Evolutionary conservation across 30 jellyfish, hydroid and myxozoan genomes (phyloP).

Genomic region (Aurelia coerulea): DNA sequence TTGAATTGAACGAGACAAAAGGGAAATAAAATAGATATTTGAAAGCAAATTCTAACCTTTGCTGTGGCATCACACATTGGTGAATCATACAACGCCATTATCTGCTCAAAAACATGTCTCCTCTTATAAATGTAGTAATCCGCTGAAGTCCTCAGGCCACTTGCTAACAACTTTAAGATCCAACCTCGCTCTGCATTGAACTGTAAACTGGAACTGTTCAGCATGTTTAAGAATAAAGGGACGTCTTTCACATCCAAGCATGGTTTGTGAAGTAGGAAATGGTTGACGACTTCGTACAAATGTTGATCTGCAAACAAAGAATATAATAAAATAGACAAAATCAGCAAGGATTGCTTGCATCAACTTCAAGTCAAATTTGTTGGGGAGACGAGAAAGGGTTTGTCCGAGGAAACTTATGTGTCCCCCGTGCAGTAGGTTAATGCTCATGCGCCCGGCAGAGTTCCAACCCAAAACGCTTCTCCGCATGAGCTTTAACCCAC

Average conservation of each 20-base stretch:
- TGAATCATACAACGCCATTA: constrained; percentile 74
- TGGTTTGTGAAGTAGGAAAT: constrained; percentile 66
- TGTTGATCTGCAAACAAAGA: constrained; percentile 72
- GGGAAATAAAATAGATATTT: too few relatives aligned
- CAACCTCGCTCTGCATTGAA: constrained; percentile 60
- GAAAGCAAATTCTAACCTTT: constrained; percentile 35
- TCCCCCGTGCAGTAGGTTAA: too few relatives aligned
- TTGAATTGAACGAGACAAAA: too few relatives aligned
- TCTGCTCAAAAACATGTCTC: constrained; percentile 74
- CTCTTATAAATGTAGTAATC: constrained; percentile 82
- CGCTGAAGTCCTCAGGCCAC: constrained; percentile 65
- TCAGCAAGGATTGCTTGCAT: too few relatives aligned
- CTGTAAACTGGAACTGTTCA: constrained; percentile 64
- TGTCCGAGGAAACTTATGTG: too few relatives aligned
- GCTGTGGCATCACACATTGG: constrained; percentile 40
- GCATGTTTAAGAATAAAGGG: constrained; percentile 65
- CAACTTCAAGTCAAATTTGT: too few relatives aligned
- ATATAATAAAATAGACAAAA: background rate
- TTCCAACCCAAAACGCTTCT: too few relatives aligned
- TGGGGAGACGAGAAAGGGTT: too few relatives aligned
- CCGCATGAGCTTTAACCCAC: too few relatives aligned
- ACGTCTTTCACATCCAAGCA: constrained; percentile 59
- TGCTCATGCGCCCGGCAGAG: too few relatives aligned
- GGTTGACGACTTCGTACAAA: constrained; percentile 71
- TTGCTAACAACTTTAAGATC: constrained; percentile 70